Evolutionary conservation across 2,888 invertebrate genomes (phyloP).

Genomic region (Incurvaria masculella): DNA sequence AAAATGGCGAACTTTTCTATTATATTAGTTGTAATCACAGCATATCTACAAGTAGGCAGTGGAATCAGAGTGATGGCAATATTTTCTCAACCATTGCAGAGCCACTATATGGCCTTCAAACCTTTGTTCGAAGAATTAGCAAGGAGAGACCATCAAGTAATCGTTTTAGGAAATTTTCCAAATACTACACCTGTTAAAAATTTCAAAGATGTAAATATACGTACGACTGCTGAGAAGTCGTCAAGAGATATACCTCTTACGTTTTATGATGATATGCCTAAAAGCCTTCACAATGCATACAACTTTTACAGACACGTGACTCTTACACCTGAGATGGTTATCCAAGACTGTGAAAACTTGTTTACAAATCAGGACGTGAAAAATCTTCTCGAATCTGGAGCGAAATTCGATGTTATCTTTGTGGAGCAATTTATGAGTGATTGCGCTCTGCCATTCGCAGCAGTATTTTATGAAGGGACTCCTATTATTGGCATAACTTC

Average conservation of each 20-base stretch:
- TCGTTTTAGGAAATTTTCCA: constrained; percentile 61
- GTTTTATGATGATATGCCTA: constrained; percentile 19
- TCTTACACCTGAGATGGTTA: constrained; percentile 8
- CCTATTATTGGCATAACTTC: constrained; percentile 55
- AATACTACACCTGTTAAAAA: constrained; percentile 35
- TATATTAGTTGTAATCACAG: too few species aligned
- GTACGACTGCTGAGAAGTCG: constrained; percentile 14
- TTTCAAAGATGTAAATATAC: constrained; percentile 53
- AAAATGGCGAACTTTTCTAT: too few species aligned
- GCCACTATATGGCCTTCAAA: constrained; percentile 63
- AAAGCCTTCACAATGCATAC: constrained; percentile 15
- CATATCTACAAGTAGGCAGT: background rate
- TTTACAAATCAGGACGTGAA: constrained; percentile 27
- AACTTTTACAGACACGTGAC: constrained; percentile 23
- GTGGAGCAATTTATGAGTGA: constrained; percentile 47
- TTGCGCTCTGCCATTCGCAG: constrained; percentile 36
- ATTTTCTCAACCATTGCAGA: constrained; percentile 58
- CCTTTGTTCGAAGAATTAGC: constrained; percentile 56
- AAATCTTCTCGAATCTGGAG: constrained; percentile 21
- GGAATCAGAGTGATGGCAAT: constrained; percentile 20
- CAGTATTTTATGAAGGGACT: constrained; percentile 29
- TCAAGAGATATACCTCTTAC: constrained; percentile 16
- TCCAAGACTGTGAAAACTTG: constrained; percentile 26
- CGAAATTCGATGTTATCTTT: constrained; percentile 41
- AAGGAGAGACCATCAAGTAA: constrained; percentile 57